Percentiles rank a stretch among this genome's conserved stretches.
Conservation (phyloP, 92 coral and sea anemone species). For the Actinostola sp. region DNA sequence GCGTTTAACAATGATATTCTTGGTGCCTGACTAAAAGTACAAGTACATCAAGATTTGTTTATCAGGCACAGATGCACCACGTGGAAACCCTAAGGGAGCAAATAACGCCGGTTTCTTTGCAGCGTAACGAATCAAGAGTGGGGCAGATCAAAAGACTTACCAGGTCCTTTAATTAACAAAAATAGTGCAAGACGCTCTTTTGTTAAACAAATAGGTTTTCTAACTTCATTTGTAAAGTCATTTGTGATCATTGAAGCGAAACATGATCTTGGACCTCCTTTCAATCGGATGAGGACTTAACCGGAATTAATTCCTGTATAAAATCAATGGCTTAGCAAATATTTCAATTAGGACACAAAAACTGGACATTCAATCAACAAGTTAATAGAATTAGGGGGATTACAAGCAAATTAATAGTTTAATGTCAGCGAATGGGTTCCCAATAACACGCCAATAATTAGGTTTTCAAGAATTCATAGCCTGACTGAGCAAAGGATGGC, state of each 20-base stretch:
- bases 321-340: neutral
- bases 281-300: neutral
- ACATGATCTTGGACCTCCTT: neutral
- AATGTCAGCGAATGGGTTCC: too few species aligned
- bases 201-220: neutral
- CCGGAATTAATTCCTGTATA: neutral
- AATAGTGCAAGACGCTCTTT: neutral
- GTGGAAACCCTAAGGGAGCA: constrained; percentile 23
- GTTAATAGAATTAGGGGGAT: too few species aligned
- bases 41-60: constrained; percentile 7
- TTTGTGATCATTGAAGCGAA: neutral
- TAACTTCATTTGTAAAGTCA: neutral
- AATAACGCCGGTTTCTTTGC: neutral
- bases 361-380: too few species aligned
- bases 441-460: too few species aligned
- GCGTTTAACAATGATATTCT: too few species aligned
- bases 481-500: too few species aligned
- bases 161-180: constrained; percentile 8
- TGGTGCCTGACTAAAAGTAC: neutral
- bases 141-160: neutral
- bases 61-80: constrained; percentile 5
- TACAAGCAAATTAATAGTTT: too few species aligned
- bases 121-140: neutral
- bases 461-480: too few species aligned
- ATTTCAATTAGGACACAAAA: too few species aligned